Evolutionary conservation across 92 coral and sea anemone species (phyloP), one percentile per base, ranked within the genome.

Genomic region (Palythoa grandis): DNA sequence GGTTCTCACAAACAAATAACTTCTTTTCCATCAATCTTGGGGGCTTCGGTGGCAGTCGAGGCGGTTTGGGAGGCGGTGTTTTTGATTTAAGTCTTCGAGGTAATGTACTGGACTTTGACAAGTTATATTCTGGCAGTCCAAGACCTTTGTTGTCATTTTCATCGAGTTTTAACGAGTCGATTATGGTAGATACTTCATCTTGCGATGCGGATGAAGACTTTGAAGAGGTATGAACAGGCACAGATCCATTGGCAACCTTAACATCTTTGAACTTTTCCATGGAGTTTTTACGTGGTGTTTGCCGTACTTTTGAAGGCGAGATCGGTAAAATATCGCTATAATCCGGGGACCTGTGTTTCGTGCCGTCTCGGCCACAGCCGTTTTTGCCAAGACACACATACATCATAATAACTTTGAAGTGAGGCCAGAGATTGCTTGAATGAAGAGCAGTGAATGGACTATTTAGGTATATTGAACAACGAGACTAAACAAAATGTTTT

Each of bases 21-120:
- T 95, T 95, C 76, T 92, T 95, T 86, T 95, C 95, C 99, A 97
- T 95, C 66, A 97, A 78, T 35, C 99, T 88, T 1, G 99, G 99
- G 29, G 99, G 99, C 79, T 97, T 97, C 6, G 99, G 99, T 12
- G 99, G 99, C 25, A 94, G 65, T 35, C 94, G 82, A 24, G 95
- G 92, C 10, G 98, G 98, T 80, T 95, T 95, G 50, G 93, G 93
- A 54, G 95, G 98, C 77, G 98, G 98, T 63, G 98, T 93, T 79
- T 92, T 94, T 48, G 79, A 79, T 57, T 82, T 82, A 82, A 83
- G 92, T 35, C 98, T 87, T 56, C 98, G 84, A 4, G 98, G 98
- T 19, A 94, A 67, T 17, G 98, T 94, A 70, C 90, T 92, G 3
- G 98, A 90, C 76, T 94, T 94, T 2, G 93, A 82, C 25, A 86